Conservation (phyloP, 1,140 invertebrate genomes). For the Calliopsis andreniformis region DNA sequence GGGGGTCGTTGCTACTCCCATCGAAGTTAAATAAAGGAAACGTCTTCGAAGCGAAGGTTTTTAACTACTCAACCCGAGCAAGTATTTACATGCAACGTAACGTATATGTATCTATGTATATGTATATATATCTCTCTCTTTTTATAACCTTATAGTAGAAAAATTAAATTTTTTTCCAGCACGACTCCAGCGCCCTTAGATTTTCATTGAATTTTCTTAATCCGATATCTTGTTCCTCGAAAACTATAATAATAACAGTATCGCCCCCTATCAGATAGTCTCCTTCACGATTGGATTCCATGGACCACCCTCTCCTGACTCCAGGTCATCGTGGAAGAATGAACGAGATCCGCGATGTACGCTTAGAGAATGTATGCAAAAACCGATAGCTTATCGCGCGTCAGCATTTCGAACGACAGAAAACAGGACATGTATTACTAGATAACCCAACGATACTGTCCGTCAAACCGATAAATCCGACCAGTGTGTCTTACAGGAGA, state of each 20-base stretch:
- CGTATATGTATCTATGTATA: conserved; percentile 20
- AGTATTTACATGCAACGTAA: conserved; percentile 35
- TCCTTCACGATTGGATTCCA: conserved; percentile 6
- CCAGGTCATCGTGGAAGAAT: neutral
- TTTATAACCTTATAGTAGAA: conserved; percentile 47
- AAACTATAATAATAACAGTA: conserved; percentile 41
- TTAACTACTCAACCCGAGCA: neutral
- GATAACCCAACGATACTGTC: conserved; percentile 16
- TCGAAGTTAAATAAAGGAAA: conserved; percentile 19
- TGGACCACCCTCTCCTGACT: neutral
- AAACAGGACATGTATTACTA: neutral
- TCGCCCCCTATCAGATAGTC: conserved; percentile 48
- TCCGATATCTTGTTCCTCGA: neutral
- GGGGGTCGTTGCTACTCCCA: neutral
- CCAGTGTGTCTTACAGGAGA: conserved; percentile 18
- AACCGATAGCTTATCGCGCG: conserved; percentile 17
- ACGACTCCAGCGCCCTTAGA: conserved; percentile 50
- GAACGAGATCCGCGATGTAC: conserved; percentile 5
- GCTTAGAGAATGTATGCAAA: conserved; percentile 9
- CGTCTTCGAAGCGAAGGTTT: conserved; percentile 1
- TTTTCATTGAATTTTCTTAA: neutral
- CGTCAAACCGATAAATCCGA: conserved; percentile 17
- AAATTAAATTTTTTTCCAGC: conserved; percentile 66
- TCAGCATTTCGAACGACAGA: conserved; percentile 1
- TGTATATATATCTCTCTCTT: conserved; percentile 34